Conservation (phyloP, 2,888 invertebrate genomes). For the Neoitamus cyanurus region DNA sequence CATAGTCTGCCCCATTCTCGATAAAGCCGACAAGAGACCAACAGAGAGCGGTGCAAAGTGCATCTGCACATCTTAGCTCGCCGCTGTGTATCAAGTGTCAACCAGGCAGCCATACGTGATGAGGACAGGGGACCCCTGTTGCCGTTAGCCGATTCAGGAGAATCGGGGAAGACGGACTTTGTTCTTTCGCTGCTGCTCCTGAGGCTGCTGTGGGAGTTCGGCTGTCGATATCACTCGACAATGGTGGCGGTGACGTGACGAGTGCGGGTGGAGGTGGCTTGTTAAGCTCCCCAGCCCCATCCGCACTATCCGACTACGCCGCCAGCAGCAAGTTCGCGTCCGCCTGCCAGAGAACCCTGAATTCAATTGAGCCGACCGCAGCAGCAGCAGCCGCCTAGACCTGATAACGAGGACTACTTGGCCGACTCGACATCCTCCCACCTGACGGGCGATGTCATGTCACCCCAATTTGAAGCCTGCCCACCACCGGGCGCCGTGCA, state of each 20-base stretch:
- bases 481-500: background rate
- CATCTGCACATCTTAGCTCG: slow-evolving; percentile 13
- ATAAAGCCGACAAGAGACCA: background rate
- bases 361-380: background rate
- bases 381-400: background rate
- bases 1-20: background rate
- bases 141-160: background rate
- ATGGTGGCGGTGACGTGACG: background rate
- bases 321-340: background rate
- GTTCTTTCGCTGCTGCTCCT: slow-evolving; percentile 8
- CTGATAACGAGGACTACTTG: background rate
- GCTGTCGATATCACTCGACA: background rate
- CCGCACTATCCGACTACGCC: no score
- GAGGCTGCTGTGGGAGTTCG: background rate
- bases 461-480: slow-evolving; percentile 9
- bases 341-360: background rate
- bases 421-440: slow-evolving; percentile 19
- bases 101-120: background rate
- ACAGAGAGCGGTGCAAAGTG: background rate
- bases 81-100: slow-evolving; percentile 23
- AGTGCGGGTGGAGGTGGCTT: background rate
- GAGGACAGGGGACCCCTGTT: background rate
- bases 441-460: background rate
- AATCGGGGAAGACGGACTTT: background rate
- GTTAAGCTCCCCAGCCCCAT: background rate